Evolutionary conservation across 2,797 vertebrate species (phyloP).

Genomic region (Ctenochaetus hawaiiensis): DNA sequence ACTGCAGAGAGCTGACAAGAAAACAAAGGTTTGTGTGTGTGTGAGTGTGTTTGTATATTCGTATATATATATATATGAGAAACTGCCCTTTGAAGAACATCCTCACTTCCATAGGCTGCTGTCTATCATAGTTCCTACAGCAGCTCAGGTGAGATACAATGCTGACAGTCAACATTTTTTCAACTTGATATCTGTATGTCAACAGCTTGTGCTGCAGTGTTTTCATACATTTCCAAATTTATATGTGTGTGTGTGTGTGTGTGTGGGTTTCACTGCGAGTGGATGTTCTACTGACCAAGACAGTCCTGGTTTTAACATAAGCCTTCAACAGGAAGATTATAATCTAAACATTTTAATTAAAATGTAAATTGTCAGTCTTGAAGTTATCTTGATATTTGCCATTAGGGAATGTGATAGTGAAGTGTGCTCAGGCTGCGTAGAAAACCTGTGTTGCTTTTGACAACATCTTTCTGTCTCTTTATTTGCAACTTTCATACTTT

Average conservation of each 20-base stretch:
- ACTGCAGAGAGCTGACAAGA: constrained; percentile 9
- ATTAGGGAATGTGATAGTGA: not conserved
- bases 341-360: not conserved
- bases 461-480: not conserved
- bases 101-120: not conserved
- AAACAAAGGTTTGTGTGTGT: not conserved
- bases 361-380: not conserved
- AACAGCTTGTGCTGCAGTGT: not conserved
- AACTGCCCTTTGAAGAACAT: constrained; percentile 27
- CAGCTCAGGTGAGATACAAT: not conserved
- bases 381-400: not conserved
- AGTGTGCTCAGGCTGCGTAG: not conserved
- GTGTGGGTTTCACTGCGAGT: no score
- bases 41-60: not conserved
- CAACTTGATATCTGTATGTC: not conserved
- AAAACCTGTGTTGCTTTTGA: not conserved
- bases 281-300: not conserved
- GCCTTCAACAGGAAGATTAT: not conserved
- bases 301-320: not conserved
- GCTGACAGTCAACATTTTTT: not conserved
- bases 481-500: constrained; percentile 25
- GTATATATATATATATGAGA: not conserved
- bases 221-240: not conserved
- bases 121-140: not conserved
- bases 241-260: not conserved